Evolutionary conservation across 2,113 vertebrate genomes (phyloP).

Genomic region (Desmodus rotundus): DNA sequence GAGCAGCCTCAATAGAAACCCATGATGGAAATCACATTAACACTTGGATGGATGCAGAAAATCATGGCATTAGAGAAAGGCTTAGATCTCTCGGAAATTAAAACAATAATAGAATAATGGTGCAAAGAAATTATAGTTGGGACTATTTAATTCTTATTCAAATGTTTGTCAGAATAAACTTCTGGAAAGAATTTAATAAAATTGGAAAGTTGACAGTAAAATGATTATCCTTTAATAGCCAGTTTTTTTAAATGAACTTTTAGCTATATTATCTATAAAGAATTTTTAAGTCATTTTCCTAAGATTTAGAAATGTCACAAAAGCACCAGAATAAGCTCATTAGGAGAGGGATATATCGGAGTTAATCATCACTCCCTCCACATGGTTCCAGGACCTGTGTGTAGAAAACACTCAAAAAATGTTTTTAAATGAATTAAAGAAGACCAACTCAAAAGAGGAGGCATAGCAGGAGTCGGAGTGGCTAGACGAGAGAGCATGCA

Average conservation of each 20-base stretch:
- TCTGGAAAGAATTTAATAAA: not conserved
- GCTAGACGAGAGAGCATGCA: not conserved
- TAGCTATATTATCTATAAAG: not conserved
- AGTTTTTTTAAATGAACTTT: not conserved
- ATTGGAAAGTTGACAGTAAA: not conserved
- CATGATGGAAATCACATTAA: not conserved
- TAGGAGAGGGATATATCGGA: not conserved
- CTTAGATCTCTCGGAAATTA: not conserved
- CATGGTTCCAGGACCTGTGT: not conserved
- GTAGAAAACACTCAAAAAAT: not conserved
- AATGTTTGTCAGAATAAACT: not conserved
- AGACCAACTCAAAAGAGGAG: not conserved
- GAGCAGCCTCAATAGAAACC: not conserved
- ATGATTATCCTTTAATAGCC: not conserved
- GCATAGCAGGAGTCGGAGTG: not conserved
- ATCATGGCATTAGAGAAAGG: rapidly evolving
- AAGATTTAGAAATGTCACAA: not conserved
- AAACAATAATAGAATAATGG: not conserved
- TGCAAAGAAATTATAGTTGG: not conserved
- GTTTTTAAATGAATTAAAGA: not conserved
- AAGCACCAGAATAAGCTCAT: not conserved
- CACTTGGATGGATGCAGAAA: not conserved
- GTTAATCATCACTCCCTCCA: not conserved
- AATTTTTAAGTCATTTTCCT: not conserved
- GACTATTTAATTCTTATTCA: not conserved